Percentiles rank a stretch among this genome's conserved stretches.
These are phyloP conservation scores for Ardeotis arabs DNA, from an alignment of 2,113 vertebrate genomes.

Conservation along the genomic window DNA sequence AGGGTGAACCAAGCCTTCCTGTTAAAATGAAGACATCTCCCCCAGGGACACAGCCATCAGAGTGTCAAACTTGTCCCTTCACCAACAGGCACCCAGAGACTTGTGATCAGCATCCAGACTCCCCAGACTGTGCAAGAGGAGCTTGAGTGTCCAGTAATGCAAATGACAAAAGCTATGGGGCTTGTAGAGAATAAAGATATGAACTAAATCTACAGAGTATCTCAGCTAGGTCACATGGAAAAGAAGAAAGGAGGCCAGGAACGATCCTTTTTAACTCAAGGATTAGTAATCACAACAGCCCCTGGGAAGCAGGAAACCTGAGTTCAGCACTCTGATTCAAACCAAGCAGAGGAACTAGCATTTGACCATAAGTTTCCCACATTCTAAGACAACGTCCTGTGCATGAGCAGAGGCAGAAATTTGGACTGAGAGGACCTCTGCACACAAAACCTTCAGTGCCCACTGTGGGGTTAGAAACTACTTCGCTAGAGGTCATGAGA, in stretches of 20 bases:
- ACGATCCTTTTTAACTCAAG: not conserved
- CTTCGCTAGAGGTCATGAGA: not conserved
- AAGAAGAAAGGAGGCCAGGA: not conserved
- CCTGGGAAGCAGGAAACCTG: rapidly evolving
- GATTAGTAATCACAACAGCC: not conserved
- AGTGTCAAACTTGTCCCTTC: not conserved
- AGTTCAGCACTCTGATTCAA: not conserved
- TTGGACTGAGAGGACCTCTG: not conserved
- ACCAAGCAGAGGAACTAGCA: not conserved
- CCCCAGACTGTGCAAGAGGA: not conserved
- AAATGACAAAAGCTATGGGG: not conserved
- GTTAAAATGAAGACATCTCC: not conserved
- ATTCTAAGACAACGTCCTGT: not conserved
- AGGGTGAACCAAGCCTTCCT: not conserved
- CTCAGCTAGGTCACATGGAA: not conserved
- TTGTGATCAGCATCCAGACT: not conserved
- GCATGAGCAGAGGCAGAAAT: not conserved
- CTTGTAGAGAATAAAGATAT: not conserved
- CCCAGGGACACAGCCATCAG: not conserved
- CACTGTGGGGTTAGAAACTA: not conserved
- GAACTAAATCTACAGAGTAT: not conserved
- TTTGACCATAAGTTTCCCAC: not conserved
- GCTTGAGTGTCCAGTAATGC: not conserved
- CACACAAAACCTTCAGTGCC: not conserved
- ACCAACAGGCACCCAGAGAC: not conserved